phyloP scores from a whole-genome alignment of 2,797 vertebrate genomes.

The Melanotaenia pygmaea region DNA sequence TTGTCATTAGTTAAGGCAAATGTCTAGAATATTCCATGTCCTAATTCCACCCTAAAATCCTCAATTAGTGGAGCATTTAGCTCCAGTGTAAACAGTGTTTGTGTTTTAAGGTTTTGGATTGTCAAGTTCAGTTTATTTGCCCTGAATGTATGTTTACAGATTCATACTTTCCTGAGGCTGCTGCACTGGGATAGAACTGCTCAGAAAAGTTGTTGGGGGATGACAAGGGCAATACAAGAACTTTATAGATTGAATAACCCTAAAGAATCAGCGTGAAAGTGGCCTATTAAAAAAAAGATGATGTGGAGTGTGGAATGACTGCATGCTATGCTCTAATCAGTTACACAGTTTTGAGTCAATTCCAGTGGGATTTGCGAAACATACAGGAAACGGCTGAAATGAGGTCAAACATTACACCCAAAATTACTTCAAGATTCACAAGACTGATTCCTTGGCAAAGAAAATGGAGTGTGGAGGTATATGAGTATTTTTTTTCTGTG shows the following conservation, averaged over 20 bases:
- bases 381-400: conserved; percentile 33
- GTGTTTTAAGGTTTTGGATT: conserved; percentile 6
- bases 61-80: conserved; percentile 16
- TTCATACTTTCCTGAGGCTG: conserved; percentile 14
- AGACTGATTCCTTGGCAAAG: conserved; percentile 13
- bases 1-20: conserved; percentile 53
- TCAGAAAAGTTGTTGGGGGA: conserved; percentile 34
- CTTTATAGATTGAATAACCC: conserved; percentile 14
- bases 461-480: conserved; percentile 21
- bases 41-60: conserved; percentile 3
- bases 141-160: not conserved
- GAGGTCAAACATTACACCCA: conserved; percentile 22
- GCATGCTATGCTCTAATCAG: conserved; percentile 35
- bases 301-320: conserved; percentile 14
- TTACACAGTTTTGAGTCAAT: conserved; percentile 29
- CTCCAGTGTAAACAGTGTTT: conserved; percentile 8
- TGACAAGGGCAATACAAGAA: conserved; percentile 47
- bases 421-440: conserved; percentile 7
- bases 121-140: not conserved
- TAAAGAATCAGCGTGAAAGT: conserved; percentile 37
- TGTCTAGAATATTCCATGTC: conserved; percentile 26
- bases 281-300: conserved; percentile 19
- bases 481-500: conserved; percentile 4
- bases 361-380: conserved; percentile 40
- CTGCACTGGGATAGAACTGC: conserved; percentile 27